Evolutionary conservation across 2,113 vertebrate species (phyloP), one percentile per base, ranked within the genome.

Genomic region (Percopsis transmontana): DNA sequence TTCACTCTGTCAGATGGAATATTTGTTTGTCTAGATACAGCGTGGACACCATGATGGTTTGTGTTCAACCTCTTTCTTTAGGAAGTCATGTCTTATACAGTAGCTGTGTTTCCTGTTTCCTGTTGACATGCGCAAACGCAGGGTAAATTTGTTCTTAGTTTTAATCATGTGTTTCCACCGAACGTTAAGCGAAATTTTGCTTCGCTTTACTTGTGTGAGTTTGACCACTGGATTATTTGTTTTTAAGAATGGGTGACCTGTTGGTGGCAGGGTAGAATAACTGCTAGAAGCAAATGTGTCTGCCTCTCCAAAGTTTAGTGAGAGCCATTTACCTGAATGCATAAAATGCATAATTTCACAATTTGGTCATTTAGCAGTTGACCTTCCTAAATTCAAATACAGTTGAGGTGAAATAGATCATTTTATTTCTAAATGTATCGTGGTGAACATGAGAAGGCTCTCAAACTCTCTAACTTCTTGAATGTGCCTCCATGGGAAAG

Each of bases 21-120:
- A 13, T 0, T 51, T 19, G 42, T 51, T 51, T 48, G 54, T 42
- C 2, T 23, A 51, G 5, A 33, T 33, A 33, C 27, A 33, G 27
- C 2, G 8, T 33, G 8, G 4, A 7, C 27, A 44, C 11, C 15
- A 45, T 14, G 27, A 13, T 45, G 1, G 2, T 18, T 5, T 38
- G 20, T 12, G 15, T 27, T 2, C 9, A 6, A 16, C 2, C 14
- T 56, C 19, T 12, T 51, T 56, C 19, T 12, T 51, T 19, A 40
- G 15, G 2, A 33, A 1, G 33, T 44, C 12, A 10, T 7, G 39
- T 45, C 45, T 12, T 38, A 19, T 59, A 2, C 23, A 18, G 24
- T 19, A 23, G 58, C 61, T 50, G 65, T 61, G n/a, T n/a, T n/a
- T n/a, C 66, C 59, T 65, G 33, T 63, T 77, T 79, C 53, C 72